These are phyloP conservation scores for Danaus chrysippus DNA, from an alignment of 2,888 invertebrate species.

Conservation along the genomic window DNA sequence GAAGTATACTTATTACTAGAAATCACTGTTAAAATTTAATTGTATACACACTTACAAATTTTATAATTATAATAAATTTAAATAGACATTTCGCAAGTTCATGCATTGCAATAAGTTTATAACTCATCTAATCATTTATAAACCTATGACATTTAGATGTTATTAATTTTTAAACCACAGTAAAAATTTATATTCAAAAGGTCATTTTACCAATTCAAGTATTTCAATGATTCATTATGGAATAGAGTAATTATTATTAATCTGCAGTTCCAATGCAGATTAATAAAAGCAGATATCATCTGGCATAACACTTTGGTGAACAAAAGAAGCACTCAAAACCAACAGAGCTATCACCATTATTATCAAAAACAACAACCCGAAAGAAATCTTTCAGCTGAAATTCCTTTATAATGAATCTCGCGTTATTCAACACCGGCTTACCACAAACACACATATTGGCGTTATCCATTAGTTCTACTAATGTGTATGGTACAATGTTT, in stretches of 20 bases:
- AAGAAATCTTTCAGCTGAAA: conserved; percentile 61
- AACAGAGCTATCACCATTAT: conserved; percentile 54
- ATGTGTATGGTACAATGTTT: conserved; percentile 77
- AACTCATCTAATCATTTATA: no score
- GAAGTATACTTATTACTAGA: no score
- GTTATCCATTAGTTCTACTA: conserved; percentile 80
- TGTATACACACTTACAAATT: no score
- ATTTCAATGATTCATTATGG: no score
- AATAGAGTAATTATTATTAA: neutral
- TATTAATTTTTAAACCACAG: no score
- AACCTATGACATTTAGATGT: no score
- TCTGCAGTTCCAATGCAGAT: conserved; percentile 9
- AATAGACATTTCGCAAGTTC: no score
- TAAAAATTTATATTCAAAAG: no score
- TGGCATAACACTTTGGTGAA: conserved; percentile 71
- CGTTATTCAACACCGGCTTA: conserved; percentile 58
- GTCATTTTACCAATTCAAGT: no score
- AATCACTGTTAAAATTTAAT: no score
- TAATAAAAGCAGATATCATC: conserved; percentile 25
- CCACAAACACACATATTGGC: conserved; percentile 83
- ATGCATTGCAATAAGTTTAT: no score
- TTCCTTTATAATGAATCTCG: conserved; percentile 48
- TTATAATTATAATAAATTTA: no score
- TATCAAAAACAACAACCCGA: conserved; percentile 59
- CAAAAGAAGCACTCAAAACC: conserved; percentile 82